Evolutionary conservation across 2,113 vertebrate species (phyloP).

Genomic region (Sitta europaea): DNA sequence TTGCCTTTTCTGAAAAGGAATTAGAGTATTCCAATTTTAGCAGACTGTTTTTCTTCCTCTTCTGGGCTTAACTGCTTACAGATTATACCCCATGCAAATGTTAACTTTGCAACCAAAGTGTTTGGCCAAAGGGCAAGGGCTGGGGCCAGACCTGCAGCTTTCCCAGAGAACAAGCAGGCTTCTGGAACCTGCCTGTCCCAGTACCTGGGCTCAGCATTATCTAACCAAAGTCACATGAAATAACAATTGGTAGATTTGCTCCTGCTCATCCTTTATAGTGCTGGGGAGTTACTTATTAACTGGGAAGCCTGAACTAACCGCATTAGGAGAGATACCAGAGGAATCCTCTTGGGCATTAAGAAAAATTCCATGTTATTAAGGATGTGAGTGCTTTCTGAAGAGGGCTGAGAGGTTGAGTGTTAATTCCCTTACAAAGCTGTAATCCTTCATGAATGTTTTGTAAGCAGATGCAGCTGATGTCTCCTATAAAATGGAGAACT

Average conservation of each 20-base stretch:
- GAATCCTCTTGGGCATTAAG: conserved; percentile 1
- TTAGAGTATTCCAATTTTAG: conserved; percentile 16
- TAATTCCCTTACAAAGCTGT: conserved; percentile 22
- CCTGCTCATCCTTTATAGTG: background rate
- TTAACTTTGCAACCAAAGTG: background rate
- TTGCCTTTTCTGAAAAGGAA: conserved; percentile 3
- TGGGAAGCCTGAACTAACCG: background rate
- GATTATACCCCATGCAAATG: conserved; percentile 12
- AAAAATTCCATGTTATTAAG: conserved; percentile 1
- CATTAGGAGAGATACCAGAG: background rate
- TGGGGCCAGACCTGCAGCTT: background rate
- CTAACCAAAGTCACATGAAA: background rate
- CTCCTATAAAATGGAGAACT: background rate
- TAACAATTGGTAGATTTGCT: background rate
- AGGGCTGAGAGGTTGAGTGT: background rate
- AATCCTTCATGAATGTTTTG: background rate
- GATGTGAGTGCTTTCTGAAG: background rate
- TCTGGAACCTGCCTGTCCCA: background rate
- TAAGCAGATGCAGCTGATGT: background rate
- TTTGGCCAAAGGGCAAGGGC: background rate
- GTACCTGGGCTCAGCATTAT: background rate
- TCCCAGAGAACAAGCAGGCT: background rate
- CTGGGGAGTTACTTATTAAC: background rate
- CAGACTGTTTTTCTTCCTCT: background rate
- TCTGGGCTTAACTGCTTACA: background rate